Evolutionary conservation across 2,888 invertebrate genomes (phyloP).

Genomic region (Melanotus villosus): DNA sequence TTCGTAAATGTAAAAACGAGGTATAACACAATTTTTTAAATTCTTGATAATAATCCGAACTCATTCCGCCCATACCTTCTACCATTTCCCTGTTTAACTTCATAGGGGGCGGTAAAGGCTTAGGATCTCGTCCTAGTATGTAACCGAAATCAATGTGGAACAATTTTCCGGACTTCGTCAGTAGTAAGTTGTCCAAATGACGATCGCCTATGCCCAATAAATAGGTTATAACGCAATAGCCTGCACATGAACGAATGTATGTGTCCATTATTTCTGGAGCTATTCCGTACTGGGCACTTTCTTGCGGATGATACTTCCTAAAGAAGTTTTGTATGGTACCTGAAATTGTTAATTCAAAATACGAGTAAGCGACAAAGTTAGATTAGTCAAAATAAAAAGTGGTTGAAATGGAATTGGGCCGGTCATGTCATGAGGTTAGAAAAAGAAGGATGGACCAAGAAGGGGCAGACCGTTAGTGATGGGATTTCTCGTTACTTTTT

Average conservation of each 20-base stretch:
- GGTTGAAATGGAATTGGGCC: too few species aligned
- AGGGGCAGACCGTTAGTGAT: too few species aligned
- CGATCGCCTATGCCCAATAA: conserved; percentile 97
- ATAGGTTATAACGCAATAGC: conserved; percentile 99
- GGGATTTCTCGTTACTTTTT: too few species aligned
- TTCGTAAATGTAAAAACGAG: conserved; percentile 93
- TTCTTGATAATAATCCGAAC: conserved; percentile 93
- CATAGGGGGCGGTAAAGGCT: conserved; percentile 99
- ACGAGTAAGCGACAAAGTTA: too few species aligned
- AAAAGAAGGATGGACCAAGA: too few species aligned
- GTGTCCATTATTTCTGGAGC: conserved; percentile 97
- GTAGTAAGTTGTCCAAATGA: conserved; percentile 95
- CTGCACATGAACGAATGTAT: conserved; percentile 95
- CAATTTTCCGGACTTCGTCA: conserved; percentile 90
- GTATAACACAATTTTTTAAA: conserved; percentile 97
- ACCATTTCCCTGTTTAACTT: conserved; percentile 99
- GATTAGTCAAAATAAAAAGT: too few species aligned
- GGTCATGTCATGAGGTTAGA: too few species aligned
- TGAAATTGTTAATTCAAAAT: conserved; percentile 68
- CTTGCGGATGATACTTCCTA: conserved; percentile 89
- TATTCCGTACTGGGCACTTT: conserved; percentile 91
- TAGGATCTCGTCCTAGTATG: conserved; percentile 97
- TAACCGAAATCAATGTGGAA: conserved; percentile 99
- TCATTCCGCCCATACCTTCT: conserved; percentile 94
- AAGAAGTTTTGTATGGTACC: conserved; percentile 95